phyloP scores from a whole-genome alignment of 2,113 vertebrate species.

The Pardalotus punctatus region DNA sequence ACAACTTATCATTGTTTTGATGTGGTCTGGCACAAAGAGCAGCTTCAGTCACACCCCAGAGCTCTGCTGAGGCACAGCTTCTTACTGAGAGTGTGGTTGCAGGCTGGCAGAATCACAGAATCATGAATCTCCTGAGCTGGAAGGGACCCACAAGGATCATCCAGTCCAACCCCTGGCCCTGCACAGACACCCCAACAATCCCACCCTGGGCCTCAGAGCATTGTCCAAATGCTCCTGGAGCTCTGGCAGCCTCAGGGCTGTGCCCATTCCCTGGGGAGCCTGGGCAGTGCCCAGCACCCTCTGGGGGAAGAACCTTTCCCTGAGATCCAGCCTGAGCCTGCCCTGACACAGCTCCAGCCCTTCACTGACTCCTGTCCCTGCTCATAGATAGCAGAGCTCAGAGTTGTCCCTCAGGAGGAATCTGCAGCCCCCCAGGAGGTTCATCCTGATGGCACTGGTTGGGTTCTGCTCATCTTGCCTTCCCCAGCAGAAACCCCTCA shows the following conservation, averaged over 20 bases:
- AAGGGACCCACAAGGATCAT: not conserved
- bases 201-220: fast-evolving
- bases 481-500: not conserved
- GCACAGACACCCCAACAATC: not conserved
- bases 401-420: not conserved
- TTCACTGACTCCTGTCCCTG: not conserved
- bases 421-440: not conserved
- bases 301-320: not conserved
- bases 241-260: not conserved
- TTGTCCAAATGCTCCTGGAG: not conserved
- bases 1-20: not conserved
- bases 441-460: fast-evolving
- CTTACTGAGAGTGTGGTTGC: not conserved
- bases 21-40: not conserved
- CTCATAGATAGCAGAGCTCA: not conserved
- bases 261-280: not conserved
- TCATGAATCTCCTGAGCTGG: not conserved
- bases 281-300: not conserved
- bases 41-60: not conserved
- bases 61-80: not conserved
- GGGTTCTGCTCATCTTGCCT: not conserved
- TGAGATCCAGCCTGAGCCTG: fast-evolving
- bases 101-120: not conserved
- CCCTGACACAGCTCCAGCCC: not conserved
- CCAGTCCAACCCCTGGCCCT: not conserved